Conservation (phyloP, 2,113 vertebrate species). For the Serinus canaria region DNA sequence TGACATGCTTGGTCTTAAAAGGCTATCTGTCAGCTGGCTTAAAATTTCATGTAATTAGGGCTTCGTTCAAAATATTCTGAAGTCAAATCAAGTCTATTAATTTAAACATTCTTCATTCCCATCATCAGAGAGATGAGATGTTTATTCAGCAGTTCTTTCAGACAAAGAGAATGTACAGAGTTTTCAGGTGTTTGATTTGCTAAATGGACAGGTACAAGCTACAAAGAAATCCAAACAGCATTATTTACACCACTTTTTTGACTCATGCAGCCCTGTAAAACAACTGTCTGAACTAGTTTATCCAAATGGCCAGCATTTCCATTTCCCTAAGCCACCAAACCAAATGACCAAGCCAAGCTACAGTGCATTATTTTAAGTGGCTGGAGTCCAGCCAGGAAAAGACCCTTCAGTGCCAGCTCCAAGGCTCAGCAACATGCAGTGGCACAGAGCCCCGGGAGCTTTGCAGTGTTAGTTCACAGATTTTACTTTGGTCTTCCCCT, state of each 20-base stretch:
- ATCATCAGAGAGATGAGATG: background rate
- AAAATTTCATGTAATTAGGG: background rate
- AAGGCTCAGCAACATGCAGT: rapidly evolving
- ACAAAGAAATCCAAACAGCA: background rate
- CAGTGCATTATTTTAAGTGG: background rate
- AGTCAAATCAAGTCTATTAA: background rate
- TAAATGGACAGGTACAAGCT: background rate
- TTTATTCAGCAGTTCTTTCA: background rate
- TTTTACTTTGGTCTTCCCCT: background rate
- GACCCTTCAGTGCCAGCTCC: background rate
- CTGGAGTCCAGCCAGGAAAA: background rate
- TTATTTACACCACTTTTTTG: background rate
- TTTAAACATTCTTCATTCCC: background rate
- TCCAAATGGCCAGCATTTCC: background rate
- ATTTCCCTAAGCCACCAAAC: background rate
- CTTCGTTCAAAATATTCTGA: background rate
- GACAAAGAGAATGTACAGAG: background rate
- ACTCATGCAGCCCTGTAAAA: background rate
- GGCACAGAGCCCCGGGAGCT: background rate
- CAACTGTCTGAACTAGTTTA: background rate
- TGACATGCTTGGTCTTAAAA: background rate
- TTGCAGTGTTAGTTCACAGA: background rate
- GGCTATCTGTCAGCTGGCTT: background rate
- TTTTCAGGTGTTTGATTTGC: background rate
- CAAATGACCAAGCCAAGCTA: background rate